Base-by-base conservation (phyloP, 2,888 invertebrate genomes). In the Bibio marci region DNA sequence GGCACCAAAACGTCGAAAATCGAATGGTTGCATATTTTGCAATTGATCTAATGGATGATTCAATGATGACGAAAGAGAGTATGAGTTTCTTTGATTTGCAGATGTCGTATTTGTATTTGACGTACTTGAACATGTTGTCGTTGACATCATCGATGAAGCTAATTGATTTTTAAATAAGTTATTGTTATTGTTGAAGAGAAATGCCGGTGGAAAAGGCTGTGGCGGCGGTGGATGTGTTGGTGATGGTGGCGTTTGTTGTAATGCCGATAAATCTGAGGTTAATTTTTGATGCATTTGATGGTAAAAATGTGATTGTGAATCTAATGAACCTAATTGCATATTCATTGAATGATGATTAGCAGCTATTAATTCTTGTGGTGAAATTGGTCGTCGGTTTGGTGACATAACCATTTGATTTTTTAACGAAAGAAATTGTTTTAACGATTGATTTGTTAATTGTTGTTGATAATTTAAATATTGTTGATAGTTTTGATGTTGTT, bases 1-100 rank as follows among this genome's bases (percentile, higher is more conserved):
- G 12, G 57, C 51, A 40, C 72, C 70, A 30, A 78, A 63, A 49
- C 86, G 86, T 25, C 90, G 74, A 55, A 83, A 91, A 59, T 92
- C 91, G 57, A 90, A 90, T 1, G 92, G 91, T 55, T 92, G 91
- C 91, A 94, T 91, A 52, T 80, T 91, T 63, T 91, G 90, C 35
- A 92, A 67, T 51, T 86, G 76, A 59, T 82, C 88, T 45, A 92
- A 65, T 3, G 92, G 91, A 22, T 22, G 22, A 62, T 76, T 75
- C 52, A 71, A 67, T 35, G 49, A 45, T 34, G 54, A 44, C 11
- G 39, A 38, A n/a, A n/a, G n/a, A n/a, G n/a, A n/a, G n/a, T n/a
- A n/a, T n/a, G n/a, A n/a, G n/a, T n/a, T n/a, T n/a, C n/a, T n/a
- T n/a, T n/a, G n/a, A n/a, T n/a, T n/a, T 13, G 39, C 35, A n/a